phyloP scores from a whole-genome alignment of 2,113 vertebrate genomes.

The Thryonomys swinderianus region DNA sequence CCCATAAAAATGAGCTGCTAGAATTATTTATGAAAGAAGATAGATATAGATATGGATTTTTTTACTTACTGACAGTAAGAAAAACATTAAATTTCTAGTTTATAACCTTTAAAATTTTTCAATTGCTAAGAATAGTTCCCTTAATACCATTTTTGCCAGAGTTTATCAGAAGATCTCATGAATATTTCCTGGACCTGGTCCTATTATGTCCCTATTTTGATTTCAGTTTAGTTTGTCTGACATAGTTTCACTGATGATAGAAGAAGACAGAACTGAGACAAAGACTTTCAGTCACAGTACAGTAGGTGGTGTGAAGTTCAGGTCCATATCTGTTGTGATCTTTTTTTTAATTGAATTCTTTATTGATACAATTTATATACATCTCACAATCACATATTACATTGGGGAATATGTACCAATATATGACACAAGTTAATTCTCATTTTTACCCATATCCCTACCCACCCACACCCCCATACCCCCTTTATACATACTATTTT shows the following conservation, averaged over 20 bases:
- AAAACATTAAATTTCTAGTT: slow-evolving; percentile 78
- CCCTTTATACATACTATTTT: too few species aligned
- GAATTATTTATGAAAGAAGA: slow-evolving; percentile 78
- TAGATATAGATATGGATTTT: slow-evolving; percentile 62
- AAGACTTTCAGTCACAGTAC: not conserved
- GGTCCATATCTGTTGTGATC: not conserved
- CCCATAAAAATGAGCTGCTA: slow-evolving; percentile 78
- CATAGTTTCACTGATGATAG: not conserved
- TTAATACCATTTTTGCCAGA: slow-evolving; percentile 72
- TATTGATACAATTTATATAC: too few species aligned
- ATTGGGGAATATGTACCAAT: too few species aligned
- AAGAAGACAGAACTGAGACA: not conserved
- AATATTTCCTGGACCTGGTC: slow-evolving; percentile 59
- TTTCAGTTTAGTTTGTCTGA: slow-evolving; percentile 10
- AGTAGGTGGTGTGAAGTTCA: not conserved
- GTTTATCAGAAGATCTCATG: slow-evolving; percentile 70
- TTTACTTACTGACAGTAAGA: slow-evolving; percentile 67
- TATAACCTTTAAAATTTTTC: slow-evolving; percentile 73
- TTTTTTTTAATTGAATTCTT: too few species aligned
- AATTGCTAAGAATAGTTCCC: slow-evolving; percentile 66
- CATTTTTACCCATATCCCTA: too few species aligned
- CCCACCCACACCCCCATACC: too few species aligned
- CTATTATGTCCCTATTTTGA: slow-evolving; percentile 54
- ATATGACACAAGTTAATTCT: too few species aligned
- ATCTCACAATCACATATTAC: too few species aligned